Evolutionary conservation across 2,797 vertebrate genomes (phyloP), one percentile per base, ranked within the genome.

Genomic region (Labeo calbasu): DNA sequence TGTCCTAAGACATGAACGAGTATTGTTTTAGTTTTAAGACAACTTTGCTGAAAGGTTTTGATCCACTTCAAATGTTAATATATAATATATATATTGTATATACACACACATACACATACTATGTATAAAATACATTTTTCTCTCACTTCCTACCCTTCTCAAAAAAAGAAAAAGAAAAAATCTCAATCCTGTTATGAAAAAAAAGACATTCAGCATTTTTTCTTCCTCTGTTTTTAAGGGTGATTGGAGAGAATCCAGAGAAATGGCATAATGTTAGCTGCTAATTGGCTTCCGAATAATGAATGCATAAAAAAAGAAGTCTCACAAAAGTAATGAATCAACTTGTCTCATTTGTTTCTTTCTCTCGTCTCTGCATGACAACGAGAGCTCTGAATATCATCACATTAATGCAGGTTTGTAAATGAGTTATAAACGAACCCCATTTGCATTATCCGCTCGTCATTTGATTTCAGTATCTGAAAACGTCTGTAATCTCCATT

Each of bases 371-470:
- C 59, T n/a, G 59, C 71, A 65, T 53, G 81, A 75, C 59, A 66
- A 28, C 14, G 40, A 70, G 73, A 59, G 51, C 65, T 70, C 51
- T 59, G 63, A 69, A 77, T 59, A 83, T 83, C 25, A 21, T 83
- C 40, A 70, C 40, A 77, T 77, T 83, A 77, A 83, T 70, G 51
- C 51, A 50, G 51, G 65, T 68, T 77, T 76, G 63, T 77, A 83
- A 77, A 77, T 59, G 51, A 69, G 51, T 83, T 70, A 83, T 70
- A 69, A 77, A 70, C 32, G 9, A 77, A 83, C 25, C 23, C 13
- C 17, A 48, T 84, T 82, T 76, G 81, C 81, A 76, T 82, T 66
- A 76, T 82, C n/a, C 21, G 46, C 70, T 61, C 9, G 9, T 73
- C 70, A 43, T 77, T 83, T 70, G 72, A 77, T 83, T 68, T 65